These are phyloP conservation scores for Erethizon dorsatum DNA, from an alignment of 2,797 vertebrate genomes.

Conservation along the genomic window DNA sequence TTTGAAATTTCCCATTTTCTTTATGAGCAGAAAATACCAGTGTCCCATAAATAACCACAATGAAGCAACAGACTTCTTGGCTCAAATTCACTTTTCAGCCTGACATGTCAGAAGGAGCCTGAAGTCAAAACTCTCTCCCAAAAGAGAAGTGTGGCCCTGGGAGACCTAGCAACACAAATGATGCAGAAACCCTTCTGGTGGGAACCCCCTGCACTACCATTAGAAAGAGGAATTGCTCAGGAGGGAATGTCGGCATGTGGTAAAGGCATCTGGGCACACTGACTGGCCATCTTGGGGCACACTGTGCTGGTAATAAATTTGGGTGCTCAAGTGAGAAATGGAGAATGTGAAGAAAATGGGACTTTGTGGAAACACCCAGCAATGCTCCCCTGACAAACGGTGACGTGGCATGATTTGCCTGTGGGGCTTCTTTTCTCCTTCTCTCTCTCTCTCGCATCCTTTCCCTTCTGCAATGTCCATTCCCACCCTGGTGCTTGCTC, in stretches of 20 bases:
- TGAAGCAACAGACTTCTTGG: slow-evolving; percentile 83
- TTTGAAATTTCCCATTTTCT: slow-evolving; percentile 80
- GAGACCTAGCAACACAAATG: slow-evolving; percentile 78
- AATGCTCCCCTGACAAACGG: not conserved
- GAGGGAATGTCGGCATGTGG: not conserved
- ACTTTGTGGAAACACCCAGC: not conserved
- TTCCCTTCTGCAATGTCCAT: not conserved
- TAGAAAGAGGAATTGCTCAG: slow-evolving; percentile 61
- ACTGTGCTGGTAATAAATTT: not conserved
- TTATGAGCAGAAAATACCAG: slow-evolving; percentile 76
- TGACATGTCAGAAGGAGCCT: slow-evolving; percentile 73
- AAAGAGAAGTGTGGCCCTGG: slow-evolving; percentile 77
- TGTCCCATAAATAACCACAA: slow-evolving; percentile 81
- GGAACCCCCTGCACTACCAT: slow-evolving; percentile 70
- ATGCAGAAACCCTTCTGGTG: slow-evolving; percentile 78
- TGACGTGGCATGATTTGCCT: not conserved
- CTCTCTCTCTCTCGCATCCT: no score
- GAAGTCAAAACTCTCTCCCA: slow-evolving; percentile 76
- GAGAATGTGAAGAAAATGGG: not conserved
- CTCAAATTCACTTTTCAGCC: slow-evolving; percentile 78
- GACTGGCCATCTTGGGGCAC: not conserved
- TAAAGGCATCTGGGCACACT: not conserved
- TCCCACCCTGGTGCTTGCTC: accelerated
- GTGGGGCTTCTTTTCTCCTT: not conserved
- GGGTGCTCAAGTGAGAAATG: not conserved